These are phyloP conservation scores for Dicyrtomina minuta DNA, from an alignment of 2,888 invertebrate genomes.

Conservation along the genomic window DNA sequence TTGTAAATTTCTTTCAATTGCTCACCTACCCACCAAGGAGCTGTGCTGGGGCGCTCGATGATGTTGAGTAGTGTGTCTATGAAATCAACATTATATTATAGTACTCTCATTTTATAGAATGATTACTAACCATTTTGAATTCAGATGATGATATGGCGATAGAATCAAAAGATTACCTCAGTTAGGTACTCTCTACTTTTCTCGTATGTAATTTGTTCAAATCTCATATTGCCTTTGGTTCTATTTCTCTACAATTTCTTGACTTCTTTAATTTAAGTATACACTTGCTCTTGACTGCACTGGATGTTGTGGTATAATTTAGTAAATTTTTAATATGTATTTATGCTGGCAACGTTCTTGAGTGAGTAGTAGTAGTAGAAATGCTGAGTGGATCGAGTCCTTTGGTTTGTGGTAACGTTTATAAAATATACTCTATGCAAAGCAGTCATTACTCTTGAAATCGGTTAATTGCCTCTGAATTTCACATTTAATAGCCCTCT, in stretches of 20 bases:
- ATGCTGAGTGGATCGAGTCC: no score
- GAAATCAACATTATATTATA: no score
- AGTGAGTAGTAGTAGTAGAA: no score
- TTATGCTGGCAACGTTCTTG: no score
- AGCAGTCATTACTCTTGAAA: not conserved
- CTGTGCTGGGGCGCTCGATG: not conserved
- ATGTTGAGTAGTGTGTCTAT: no score
- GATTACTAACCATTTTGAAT: not conserved
- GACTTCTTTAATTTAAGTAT: not conserved
- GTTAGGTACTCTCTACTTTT: not conserved
- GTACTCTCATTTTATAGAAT: no score
- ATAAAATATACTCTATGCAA: not conserved
- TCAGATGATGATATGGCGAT: conserved; percentile 21
- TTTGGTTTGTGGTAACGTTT: no score
- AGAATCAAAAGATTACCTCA: conserved; percentile 8
- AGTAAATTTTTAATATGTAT: no score
- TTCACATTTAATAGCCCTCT: not conserved
- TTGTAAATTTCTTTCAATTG: conserved; percentile 1
- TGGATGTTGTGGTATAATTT: no score
- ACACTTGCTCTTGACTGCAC: not conserved
- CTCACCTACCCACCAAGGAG: conserved; percentile 15
- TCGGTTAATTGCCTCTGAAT: conserved; percentile 18
- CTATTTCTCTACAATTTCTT: not conserved
- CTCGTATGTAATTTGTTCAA: conserved; percentile 8
- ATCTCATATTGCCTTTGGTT: conserved; percentile 18